A percentile compares a stretch with the other conserved stretches of the same genome.
phyloP scores from a whole-genome alignment of 2,888 invertebrate species.

The Agelastica alni region DNA sequence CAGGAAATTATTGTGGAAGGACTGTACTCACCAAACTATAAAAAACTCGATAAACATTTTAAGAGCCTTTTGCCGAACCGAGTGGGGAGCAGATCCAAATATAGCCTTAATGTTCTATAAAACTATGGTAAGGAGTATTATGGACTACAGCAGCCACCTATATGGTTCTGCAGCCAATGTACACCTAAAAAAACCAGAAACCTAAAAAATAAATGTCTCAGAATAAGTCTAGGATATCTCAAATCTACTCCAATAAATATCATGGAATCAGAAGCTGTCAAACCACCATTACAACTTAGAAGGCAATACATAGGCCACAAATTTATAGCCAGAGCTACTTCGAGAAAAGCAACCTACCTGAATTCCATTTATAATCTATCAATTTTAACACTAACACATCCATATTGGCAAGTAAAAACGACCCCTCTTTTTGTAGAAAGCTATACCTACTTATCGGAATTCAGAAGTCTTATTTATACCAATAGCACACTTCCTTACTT shows the following conservation, averaged over 20 bases:
- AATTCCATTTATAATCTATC: neutral
- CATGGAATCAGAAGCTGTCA: too few relatives aligned
- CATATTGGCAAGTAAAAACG: too few relatives aligned
- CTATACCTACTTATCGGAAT: too few relatives aligned
- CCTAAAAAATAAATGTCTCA: neutral
- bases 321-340: too few relatives aligned
- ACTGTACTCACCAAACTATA: neutral
- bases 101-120: too few relatives aligned
- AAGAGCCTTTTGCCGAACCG: neutral
- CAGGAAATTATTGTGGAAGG: neutral
- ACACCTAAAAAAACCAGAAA: neutral
- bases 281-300: too few relatives aligned
- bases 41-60: slow-evolving; percentile 1
- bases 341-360: neutral
- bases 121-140: neutral
- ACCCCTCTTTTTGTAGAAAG: too few relatives aligned
- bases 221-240: neutral
- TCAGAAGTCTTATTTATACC: too few relatives aligned
- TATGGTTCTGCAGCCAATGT: neutral
- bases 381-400: too few relatives aligned
- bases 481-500: too few relatives aligned
- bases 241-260: too few relatives aligned
- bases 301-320: too few relatives aligned
- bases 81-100: neutral
- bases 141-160: neutral